Evolutionary conservation across 2,888 invertebrate species (phyloP).

Genomic region (Doris montereyensis): DNA sequence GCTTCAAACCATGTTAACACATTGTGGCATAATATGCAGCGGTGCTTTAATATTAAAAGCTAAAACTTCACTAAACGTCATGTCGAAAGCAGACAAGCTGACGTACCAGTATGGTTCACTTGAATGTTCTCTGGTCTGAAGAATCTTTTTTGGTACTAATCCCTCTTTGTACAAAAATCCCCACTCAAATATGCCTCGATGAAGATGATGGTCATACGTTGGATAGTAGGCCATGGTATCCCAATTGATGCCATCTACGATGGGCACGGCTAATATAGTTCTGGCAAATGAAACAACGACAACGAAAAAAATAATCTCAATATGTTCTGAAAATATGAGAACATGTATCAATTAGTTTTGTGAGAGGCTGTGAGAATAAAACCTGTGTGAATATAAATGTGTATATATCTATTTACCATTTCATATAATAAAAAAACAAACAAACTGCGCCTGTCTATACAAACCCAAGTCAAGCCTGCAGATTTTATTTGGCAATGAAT

Average conservation of each 20-base stretch:
- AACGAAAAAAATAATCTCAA: background rate
- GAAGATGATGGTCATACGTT: conserved; percentile 86
- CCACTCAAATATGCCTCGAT: conserved; percentile 98
- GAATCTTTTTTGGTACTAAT: conserved; percentile 88
- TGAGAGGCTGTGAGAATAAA: background rate
- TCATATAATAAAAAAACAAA: too few relatives aligned
- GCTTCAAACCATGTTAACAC: too few relatives aligned
- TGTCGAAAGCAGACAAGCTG: too few relatives aligned
- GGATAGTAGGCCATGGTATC: conserved; percentile 92
- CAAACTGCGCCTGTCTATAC: too few relatives aligned
- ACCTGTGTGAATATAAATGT: background rate
- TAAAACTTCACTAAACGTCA: too few relatives aligned
- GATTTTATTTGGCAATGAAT: too few relatives aligned
- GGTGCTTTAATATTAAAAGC: too few relatives aligned
- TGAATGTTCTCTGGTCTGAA: conserved; percentile 82
- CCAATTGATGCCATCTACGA: conserved; percentile 97
- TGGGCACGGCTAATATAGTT: conserved; percentile 94
- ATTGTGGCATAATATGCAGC: too few relatives aligned
- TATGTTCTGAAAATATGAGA: background rate
- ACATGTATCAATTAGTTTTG: background rate
- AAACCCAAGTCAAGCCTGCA: too few relatives aligned
- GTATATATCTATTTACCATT: too few relatives aligned
- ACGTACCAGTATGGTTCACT: conserved; percentile 90
- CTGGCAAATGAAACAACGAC: conserved; percentile 73
- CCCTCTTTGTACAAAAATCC: conserved; percentile 99